These are phyloP conservation scores for Drosophila macrospina DNA, from an alignment of 2,888 invertebrate genomes.

Conservation along the genomic window DNA sequence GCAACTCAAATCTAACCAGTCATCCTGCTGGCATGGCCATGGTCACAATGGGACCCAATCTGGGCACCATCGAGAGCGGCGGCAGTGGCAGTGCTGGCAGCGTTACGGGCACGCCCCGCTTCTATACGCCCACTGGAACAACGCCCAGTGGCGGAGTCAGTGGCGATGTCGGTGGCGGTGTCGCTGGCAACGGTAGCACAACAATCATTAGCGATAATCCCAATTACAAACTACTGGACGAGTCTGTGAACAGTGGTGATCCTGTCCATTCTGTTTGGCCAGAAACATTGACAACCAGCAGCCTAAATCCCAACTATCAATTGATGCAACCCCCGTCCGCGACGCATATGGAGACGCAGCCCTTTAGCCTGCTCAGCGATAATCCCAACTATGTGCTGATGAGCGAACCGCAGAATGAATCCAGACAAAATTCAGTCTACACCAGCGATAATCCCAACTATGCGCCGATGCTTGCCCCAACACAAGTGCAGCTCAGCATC, in stretches of 20 bases:
- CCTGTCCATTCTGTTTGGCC: slow-evolving; percentile 24
- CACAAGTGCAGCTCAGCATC: slow-evolving; percentile 38
- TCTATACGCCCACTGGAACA: slow-evolving; percentile 67
- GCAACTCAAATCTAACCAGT: slow-evolving; percentile 78
- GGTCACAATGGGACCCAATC: slow-evolving; percentile 56
- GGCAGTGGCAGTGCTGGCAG: slow-evolving; percentile 82
- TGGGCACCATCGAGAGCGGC: slow-evolving; percentile 73
- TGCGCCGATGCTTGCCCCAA: slow-evolving; percentile 48
- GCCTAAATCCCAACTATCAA: slow-evolving; percentile 79
- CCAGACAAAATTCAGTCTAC: background rate
- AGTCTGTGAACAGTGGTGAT: slow-evolving; percentile 63
- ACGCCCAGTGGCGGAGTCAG: slow-evolving; percentile 51
- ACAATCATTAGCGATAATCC: slow-evolving; percentile 77
- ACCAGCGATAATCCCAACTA: slow-evolving; percentile 76
- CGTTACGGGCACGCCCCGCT: slow-evolving; percentile 74
- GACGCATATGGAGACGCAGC: background rate
- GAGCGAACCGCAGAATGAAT: slow-evolving; percentile 62
- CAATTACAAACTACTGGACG: slow-evolving; percentile 80
- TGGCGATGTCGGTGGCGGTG: slow-evolving; percentile 35
- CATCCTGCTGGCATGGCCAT: slow-evolving; percentile 66
- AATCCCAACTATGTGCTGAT: slow-evolving; percentile 78
- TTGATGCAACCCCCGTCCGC: slow-evolving; percentile 64
- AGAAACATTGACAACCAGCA: slow-evolving; percentile 59
- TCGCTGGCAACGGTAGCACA: slow-evolving; percentile 40
- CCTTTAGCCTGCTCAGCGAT: slow-evolving; percentile 35